These are phyloP conservation scores for Hyla sarda DNA, from an alignment of 2,113 vertebrate species.

Conservation along the genomic window DNA sequence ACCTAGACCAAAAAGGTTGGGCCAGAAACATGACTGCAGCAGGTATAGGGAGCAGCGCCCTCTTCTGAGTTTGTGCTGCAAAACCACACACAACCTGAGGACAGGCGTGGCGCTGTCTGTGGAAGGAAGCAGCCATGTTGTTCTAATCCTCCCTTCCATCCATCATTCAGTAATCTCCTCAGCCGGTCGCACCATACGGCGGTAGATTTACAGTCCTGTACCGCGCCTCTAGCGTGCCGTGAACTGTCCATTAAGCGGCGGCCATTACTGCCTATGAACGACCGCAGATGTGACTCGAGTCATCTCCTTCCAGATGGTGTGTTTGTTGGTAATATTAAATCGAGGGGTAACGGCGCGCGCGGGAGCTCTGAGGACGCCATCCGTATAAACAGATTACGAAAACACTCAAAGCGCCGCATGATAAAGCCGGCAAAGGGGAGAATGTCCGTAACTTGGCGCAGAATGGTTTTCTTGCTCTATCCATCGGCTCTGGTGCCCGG, in stretches of 20 bases:
- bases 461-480: constrained; percentile 16
- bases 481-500: neutral
- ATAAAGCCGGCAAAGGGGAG: neutral
- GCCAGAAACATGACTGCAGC: too few relatives aligned
- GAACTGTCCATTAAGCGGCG: constrained; percentile 17
- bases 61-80: neutral
- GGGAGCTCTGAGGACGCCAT: constrained; percentile 15
- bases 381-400: constrained; percentile 38
- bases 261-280: constrained; percentile 22
- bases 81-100: neutral
- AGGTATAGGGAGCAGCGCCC: too few relatives aligned
- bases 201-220: constrained; percentile 12
- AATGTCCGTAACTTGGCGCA: neutral
- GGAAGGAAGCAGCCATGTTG: neutral
- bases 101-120: too few relatives aligned
- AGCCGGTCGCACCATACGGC: neutral
- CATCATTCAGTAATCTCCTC: neutral
- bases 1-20: too few relatives aligned
- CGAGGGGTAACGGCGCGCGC: neutral
- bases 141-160: neutral
- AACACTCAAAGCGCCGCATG: constrained; percentile 10
- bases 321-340: constrained; percentile 34
- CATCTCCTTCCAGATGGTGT: constrained; percentile 37
- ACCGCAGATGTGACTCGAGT: constrained; percentile 11
- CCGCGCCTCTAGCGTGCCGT: neutral